Evolutionary conservation across 1,140 invertebrate species (phyloP).

Genomic region (Drosophila navojoa): DNA sequence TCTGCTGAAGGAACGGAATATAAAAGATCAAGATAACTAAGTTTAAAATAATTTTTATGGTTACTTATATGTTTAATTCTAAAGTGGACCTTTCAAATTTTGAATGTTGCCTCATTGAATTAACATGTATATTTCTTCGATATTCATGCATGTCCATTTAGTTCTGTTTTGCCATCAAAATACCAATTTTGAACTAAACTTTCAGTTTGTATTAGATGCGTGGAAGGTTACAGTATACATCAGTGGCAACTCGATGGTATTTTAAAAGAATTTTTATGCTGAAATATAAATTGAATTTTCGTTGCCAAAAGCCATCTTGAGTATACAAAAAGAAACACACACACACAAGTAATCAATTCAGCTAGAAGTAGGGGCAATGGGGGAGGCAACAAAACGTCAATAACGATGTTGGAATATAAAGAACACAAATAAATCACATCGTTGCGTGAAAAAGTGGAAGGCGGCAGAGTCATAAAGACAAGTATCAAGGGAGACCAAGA

Average conservation of each 20-base stretch:
- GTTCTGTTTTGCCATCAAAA: neutral
- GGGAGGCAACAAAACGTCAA: slow-evolving; percentile 25
- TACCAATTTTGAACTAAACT: neutral
- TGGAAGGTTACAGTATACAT: slow-evolving; percentile 41
- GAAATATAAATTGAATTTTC: slow-evolving; percentile 64
- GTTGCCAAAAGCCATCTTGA: slow-evolving; percentile 49
- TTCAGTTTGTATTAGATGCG: neutral
- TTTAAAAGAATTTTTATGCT: slow-evolving; percentile 32
- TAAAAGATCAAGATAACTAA: no score
- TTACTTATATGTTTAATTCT: neutral
- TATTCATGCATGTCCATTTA: neutral
- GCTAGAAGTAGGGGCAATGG: neutral
- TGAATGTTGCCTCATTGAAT: neutral
- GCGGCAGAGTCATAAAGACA: slow-evolving; percentile 63
- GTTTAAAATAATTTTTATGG: no score
- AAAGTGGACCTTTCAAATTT: neutral
- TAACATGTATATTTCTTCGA: neutral
- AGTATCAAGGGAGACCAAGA: slow-evolving; percentile 18
- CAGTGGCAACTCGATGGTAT: slow-evolving; percentile 13
- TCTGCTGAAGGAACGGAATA: neutral
- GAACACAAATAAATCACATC: slow-evolving; percentile 73
- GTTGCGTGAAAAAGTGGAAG: slow-evolving; percentile 54
- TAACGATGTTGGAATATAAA: slow-evolving; percentile 70
- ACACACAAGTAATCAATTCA: slow-evolving; percentile 64
- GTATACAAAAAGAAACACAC: slow-evolving; percentile 40